phyloP scores from a whole-genome alignment of 2,888 invertebrate genomes.

The Drosophila parthenogenetica region DNA sequence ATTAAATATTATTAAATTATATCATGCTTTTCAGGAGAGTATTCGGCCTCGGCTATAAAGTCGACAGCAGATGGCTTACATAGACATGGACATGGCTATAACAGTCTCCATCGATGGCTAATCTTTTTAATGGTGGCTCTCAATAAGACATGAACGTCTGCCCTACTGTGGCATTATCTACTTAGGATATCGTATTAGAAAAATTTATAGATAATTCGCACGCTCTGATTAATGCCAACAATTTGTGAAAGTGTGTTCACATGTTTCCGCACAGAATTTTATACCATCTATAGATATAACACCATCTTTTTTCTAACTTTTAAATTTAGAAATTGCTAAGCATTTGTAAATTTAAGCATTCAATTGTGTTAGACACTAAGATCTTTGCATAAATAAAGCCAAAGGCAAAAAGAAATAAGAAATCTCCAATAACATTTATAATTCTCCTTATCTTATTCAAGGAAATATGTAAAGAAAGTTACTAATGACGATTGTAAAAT shows the following conservation, averaged over 20 bases:
- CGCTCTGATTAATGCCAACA: slow-evolving; percentile 28
- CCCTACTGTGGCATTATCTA: slow-evolving; percentile 9
- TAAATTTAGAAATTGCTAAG: slow-evolving; percentile 57
- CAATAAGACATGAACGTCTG: slow-evolving; percentile 62
- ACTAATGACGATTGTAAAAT: too few species aligned
- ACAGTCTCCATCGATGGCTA: slow-evolving; percentile 63
- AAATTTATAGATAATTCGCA: slow-evolving; percentile 59
- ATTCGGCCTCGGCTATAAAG: slow-evolving; percentile 85
- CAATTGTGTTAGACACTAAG: slow-evolving; percentile 50
- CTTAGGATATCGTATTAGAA: slow-evolving; percentile 45
- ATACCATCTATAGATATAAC: slow-evolving; percentile 53
- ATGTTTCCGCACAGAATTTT: slow-evolving; percentile 48
- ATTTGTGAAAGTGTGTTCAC: slow-evolving; percentile 27
- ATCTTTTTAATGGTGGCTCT: slow-evolving; percentile 66
- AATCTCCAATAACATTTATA: background rate
- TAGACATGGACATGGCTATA: slow-evolving; percentile 50
- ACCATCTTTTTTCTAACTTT: slow-evolving; percentile 29
- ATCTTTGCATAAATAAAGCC: slow-evolving; percentile 71
- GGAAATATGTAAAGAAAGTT: too few species aligned
- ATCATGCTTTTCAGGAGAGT: slow-evolving; percentile 75
- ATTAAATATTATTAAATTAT: background rate
- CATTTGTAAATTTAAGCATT: slow-evolving; percentile 62
- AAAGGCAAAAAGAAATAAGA: slow-evolving; percentile 58
- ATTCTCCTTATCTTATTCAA: background rate
- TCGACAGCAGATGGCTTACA: slow-evolving; percentile 71